Conservation (phyloP, 37 sponge, comb jelly and placozoan species). For the Dysidea cf. avara region DNA sequence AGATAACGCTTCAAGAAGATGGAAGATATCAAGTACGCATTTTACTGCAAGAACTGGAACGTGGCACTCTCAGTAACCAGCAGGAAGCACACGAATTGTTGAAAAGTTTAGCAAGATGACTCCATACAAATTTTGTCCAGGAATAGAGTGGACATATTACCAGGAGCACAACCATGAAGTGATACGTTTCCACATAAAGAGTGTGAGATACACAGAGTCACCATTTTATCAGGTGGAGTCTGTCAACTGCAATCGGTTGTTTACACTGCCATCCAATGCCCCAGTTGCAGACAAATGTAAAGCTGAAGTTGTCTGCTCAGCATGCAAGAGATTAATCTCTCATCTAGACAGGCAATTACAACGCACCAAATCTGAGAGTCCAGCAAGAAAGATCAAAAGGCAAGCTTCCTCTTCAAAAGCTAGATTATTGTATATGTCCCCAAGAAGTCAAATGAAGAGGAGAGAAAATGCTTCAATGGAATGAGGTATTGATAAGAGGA, state of each 20-base stretch:
- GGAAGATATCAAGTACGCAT: conserved; percentile 23
- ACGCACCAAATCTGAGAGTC: neutral
- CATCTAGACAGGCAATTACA: conserved; percentile 16
- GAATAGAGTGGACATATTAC: conserved; percentile 1
- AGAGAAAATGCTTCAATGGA: neutral
- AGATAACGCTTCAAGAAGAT: no score
- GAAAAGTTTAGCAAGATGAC: neutral
- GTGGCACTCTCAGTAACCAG: conserved; percentile 5
- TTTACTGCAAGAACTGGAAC: conserved; percentile 16
- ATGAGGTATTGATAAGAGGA: neutral
- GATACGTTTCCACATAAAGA: conserved; percentile 31
- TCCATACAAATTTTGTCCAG: conserved; percentile 43
- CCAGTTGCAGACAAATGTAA: neutral
- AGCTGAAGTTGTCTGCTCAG: neutral
- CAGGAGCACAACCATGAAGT: conserved; percentile 13
- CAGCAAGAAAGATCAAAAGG: neutral
- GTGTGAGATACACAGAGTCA: conserved; percentile 13
- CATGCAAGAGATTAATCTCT: conserved; percentile 13
- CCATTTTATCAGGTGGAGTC: conserved; percentile 1
- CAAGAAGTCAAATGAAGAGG: neutral
- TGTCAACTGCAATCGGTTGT: neutral
- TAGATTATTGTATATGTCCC: conserved; percentile 3
- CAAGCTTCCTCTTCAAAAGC: neutral
- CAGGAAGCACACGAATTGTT: conserved; percentile 12
- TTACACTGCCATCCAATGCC: neutral